Base-by-base conservation (phyloP, 2,113 vertebrate species). In the Phylloscopus trochilus region DNA sequence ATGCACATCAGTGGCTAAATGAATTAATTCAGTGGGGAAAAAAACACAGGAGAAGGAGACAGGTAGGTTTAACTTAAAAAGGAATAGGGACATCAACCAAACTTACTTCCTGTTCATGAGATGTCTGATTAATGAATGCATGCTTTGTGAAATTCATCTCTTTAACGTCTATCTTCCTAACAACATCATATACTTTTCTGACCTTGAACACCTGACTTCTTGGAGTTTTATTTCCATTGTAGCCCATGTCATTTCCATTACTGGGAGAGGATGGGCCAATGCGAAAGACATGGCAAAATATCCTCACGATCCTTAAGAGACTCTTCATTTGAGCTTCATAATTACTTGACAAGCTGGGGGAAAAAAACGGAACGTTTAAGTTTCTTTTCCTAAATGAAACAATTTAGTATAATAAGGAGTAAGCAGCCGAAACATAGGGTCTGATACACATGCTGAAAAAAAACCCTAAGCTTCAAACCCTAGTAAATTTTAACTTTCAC, bases 161-260 rank as follows among this genome's bases (percentile, higher is more conserved):
- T 98, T 97, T 98, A 97, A 97, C 52, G 93, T 97, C 96, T 97
- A 97, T 98, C 98, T 97, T 98, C 97, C 97, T 98, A 98, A 98
- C 93, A 97, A 97, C 76, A 94, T 97, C 97, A 98, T 95, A 97
- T 97, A 98, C 93, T 97, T 98, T 98, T 97, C 99, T 98, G 94
- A 99, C 99, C 99, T 99, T 99, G 97, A 99, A 99, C 91, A 99
- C 99, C 97, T 99, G 99, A 98, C 97, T 99, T 97, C 99, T 99
- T 84, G 98, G 98, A 35, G 99, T 99, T 98, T 99, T 99, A 98
- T 99, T 99, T 94, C 99, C 99, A 68, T 99, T 99, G 98, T 99
- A 99, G 94, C 98, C 99, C 99, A 99, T 99, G 97, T 99, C 99
- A 49, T 98, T 99, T 96, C 99, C 99, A 95, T 98, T 99, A 98